Conservation (phyloP, 2,888 invertebrate genomes). For the Sinohyriopsis cumingii region DNA sequence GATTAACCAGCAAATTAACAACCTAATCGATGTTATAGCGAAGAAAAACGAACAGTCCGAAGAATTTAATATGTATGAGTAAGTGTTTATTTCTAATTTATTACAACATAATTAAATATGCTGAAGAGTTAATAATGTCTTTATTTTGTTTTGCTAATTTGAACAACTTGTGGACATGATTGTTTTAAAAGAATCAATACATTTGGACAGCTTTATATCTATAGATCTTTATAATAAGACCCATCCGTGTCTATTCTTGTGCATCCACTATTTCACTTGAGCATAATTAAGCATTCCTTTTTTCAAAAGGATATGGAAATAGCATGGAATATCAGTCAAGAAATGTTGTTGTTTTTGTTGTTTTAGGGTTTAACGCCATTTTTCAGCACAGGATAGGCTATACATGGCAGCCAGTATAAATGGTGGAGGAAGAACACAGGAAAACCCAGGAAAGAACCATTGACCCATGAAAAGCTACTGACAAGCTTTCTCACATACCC, state of each 20-base stretch:
- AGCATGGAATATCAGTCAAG: too few species aligned
- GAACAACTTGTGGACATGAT: neutral
- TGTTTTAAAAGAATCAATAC: neutral
- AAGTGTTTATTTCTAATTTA: constrained; percentile 29
- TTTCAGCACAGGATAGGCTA: too few species aligned
- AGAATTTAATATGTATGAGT: constrained; percentile 71
- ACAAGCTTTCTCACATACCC: too few species aligned
- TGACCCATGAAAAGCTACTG: too few species aligned
- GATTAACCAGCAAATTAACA: constrained; percentile 70
- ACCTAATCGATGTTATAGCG: constrained; percentile 68
- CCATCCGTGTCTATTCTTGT: neutral
- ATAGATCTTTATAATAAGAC: constrained; percentile 1
- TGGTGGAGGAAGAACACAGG: too few species aligned
- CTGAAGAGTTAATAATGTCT: too few species aligned
- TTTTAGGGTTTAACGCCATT: too few species aligned
- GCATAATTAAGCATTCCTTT: too few species aligned
- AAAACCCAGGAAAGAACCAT: too few species aligned
- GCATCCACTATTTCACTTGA: neutral
- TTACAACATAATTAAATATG: neutral
- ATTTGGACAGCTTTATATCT: neutral
- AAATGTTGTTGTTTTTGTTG: too few species aligned
- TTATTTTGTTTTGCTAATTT: neutral
- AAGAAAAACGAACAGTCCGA: constrained; percentile 53
- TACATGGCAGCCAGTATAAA: too few species aligned
- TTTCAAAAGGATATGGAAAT: too few species aligned